A percentile compares a stretch with the other conserved stretches of the same genome.
Conservation (phyloP, 2,888 invertebrate genomes). For the Mythimna albipuncta region DNA sequence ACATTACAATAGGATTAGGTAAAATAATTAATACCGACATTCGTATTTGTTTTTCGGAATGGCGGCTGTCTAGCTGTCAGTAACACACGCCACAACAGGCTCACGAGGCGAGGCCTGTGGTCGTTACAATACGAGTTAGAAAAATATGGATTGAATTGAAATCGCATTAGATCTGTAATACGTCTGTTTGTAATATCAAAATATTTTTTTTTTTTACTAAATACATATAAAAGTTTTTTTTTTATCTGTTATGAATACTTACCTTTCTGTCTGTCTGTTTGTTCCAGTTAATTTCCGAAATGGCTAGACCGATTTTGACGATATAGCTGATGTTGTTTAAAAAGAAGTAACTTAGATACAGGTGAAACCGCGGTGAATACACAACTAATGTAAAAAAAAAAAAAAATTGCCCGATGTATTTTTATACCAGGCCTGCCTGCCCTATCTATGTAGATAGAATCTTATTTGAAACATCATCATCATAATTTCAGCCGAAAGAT, state of each 20-base stretch:
- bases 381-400: background rate
- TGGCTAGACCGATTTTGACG: too few relatives aligned
- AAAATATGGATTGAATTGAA: constrained; percentile 5
- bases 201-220: too few relatives aligned
- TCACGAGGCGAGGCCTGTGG: constrained; percentile 9
- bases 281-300: too few relatives aligned
- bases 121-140: constrained; percentile 9
- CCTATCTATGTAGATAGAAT: background rate
- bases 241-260: too few relatives aligned
- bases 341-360: too few relatives aligned
- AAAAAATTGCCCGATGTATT: background rate
- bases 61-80: constrained; percentile 23
- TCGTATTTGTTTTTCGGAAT: constrained; percentile 4
- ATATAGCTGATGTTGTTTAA: too few relatives aligned
- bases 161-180: background rate
- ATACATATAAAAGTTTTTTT: too few relatives aligned
- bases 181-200: too few relatives aligned
- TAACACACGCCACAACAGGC: constrained; percentile 7
- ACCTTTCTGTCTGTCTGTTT: too few relatives aligned
- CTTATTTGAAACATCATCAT: too few relatives aligned
- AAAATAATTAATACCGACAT: background rate
- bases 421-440: background rate
- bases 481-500: too few relatives aligned
- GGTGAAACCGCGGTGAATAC: too few relatives aligned
- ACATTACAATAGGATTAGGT: background rate